These are phyloP conservation scores for Passer domesticus DNA, from an alignment of 2,113 vertebrate genomes.

Conservation along the genomic window DNA sequence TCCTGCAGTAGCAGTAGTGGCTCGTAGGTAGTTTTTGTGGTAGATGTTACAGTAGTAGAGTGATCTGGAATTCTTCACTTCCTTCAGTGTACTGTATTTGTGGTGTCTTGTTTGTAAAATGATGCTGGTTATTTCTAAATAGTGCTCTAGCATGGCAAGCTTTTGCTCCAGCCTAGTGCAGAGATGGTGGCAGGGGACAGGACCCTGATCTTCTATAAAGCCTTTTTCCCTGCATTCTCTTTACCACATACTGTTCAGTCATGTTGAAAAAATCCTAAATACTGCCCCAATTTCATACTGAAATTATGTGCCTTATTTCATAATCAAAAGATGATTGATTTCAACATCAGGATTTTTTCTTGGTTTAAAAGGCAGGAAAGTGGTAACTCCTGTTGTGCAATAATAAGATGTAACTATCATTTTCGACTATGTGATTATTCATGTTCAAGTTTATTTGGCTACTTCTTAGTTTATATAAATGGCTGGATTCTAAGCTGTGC, in stretches of 20 bases:
- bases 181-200: neutral
- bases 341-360: neutral
- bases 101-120: conserved; percentile 5
- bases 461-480: neutral
- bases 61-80: neutral
- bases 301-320: neutral
- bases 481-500: neutral
- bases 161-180: neutral
- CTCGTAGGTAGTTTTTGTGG: neutral
- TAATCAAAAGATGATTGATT: neutral
- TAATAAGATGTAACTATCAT: neutral
- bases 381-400: neutral
- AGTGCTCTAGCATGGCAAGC: neutral
- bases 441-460: neutral
- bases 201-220: neutral
- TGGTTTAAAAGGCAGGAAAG: neutral
- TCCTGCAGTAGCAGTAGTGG: conserved; percentile 42
- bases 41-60: neutral
- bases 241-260: neutral
- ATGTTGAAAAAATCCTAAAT: neutral
- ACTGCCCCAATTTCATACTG: neutral
- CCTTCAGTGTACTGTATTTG: neutral
- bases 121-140: neutral
- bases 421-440: neutral
- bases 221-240: neutral